Base-by-base conservation (phyloP, 92 coral and sea anemone species). In the Galaxea fascicularis region DNA sequence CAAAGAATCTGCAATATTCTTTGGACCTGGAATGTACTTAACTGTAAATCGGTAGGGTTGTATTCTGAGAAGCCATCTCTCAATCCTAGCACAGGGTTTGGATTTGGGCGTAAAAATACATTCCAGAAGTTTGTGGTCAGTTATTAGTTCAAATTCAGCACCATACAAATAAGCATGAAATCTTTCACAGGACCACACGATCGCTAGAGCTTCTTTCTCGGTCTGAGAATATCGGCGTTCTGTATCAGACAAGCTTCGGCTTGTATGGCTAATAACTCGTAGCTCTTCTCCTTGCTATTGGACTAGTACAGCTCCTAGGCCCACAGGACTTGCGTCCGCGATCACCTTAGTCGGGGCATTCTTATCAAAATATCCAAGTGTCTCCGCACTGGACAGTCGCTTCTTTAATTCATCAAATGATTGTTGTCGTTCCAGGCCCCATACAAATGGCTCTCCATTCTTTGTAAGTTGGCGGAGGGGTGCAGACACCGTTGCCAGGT, bases 151-250 rank as follows among this genome's bases (percentile, higher is more conserved):
- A 45, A 67, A 78, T 75, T n/a, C n/a, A n/a, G n/a, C n/a, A n/a
- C n/a, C n/a, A n/a, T n/a, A n/a, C n/a, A n/a, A n/a, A n/a, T n/a
- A 88, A 22, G 65, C 65, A 22, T 59, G 88, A 79, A 91, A 87
- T 10, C 91, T 84, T 77, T 91, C 89, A 51, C 89, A 91, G 16
- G 90, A 87, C 85, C 93, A 90, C 18, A 90, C 87, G 11, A 90
- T 20, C 65, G 65, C 90, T 30, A 88, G 71, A 29, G 87, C 84
- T 73, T 91, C 94, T 44, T 83, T 87, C 57, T 91, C 94, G 8
- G 94, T 91, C 46, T 89, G 93, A 5, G 86, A 84, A 68, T 89
- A 89, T 30, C 74, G 56, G 21, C 76, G 31, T 49, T 89, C 93
- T 28, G 73, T 77, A 29, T 85, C 78, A 25, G 84, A 75, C 22